A percentile compares a stretch with the other conserved stretches of the same genome.
phyloP scores from a whole-genome alignment of 1,140 invertebrate genomes.

The Zeugodacus cucurbitae region DNA sequence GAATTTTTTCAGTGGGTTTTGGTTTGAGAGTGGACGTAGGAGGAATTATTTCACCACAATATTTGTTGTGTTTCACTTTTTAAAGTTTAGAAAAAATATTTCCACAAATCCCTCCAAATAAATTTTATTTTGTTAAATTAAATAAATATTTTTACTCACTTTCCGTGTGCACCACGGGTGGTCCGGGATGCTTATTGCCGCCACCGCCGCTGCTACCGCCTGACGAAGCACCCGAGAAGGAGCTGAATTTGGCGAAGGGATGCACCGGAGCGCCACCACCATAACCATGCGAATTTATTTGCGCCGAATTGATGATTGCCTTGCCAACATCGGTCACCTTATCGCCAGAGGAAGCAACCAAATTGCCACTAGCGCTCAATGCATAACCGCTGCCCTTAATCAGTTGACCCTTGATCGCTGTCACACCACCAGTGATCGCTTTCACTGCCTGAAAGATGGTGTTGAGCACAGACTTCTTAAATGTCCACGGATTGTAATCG shows the following conservation, averaged over 20 bases:
- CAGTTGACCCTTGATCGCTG: conserved; percentile 84
- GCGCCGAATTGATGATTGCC: conserved; percentile 77
- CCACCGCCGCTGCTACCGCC: conserved; percentile 60
- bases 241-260: conserved; percentile 59
- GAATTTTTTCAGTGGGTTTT: no score
- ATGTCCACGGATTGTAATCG: conserved; percentile 76
- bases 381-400: conserved; percentile 85
- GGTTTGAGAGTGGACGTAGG: no score
- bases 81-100: no score
- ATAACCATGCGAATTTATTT: conserved; percentile 68
- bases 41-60: no score
- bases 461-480: conserved; percentile 83
- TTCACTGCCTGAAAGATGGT: conserved; percentile 85
- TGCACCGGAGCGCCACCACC: conserved; percentile 53
- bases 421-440: conserved; percentile 84
- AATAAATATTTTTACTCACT: conserved; percentile 53
- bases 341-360: conserved; percentile 71
- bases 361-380: conserved; percentile 77
- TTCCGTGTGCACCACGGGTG: conserved; percentile 58
- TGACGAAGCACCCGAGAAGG: conserved; percentile 60
- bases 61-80: no score
- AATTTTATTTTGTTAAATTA: no score
- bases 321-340: conserved; percentile 80
- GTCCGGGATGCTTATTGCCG: conserved; percentile 47
- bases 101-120: no score